These are phyloP conservation scores for Poecilia wingei DNA, from an alignment of 2,797 vertebrate species.

Conservation along the genomic window DNA sequence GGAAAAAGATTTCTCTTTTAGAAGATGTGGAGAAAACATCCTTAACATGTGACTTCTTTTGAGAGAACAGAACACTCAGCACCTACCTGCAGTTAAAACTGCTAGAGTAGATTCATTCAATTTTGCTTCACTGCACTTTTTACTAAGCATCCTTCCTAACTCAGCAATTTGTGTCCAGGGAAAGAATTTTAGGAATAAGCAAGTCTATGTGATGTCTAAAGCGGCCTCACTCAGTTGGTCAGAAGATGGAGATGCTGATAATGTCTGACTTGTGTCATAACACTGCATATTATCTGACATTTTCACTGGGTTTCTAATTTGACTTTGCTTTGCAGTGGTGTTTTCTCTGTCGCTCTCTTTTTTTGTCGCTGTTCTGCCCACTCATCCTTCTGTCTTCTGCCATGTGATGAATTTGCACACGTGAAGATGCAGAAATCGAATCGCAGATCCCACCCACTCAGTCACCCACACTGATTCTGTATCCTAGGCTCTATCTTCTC, in stretches of 20 bases:
- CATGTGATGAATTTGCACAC: slow-evolving; percentile 54
- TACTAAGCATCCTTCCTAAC: slow-evolving; percentile 23
- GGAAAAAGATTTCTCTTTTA: not conserved
- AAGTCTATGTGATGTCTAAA: slow-evolving; percentile 28
- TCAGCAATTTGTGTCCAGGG: slow-evolving; percentile 40
- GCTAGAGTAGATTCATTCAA: slow-evolving; percentile 24
- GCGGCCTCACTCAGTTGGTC: slow-evolving; percentile 27
- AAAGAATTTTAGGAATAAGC: slow-evolving; percentile 37
- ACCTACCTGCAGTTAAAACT: slow-evolving; percentile 18
- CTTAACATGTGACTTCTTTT: slow-evolving; percentile 12
- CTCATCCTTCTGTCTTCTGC: slow-evolving; percentile 50
- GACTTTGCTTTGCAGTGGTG: slow-evolving; percentile 12
- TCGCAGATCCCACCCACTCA: slow-evolving; percentile 42
- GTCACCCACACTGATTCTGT: slow-evolving; percentile 58
- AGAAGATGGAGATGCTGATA: slow-evolving; percentile 24
- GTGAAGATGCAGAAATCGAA: slow-evolving; percentile 40
- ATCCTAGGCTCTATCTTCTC: slow-evolving; percentile 38
- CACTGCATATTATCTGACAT: slow-evolving; percentile 25
- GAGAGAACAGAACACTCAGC: slow-evolving; percentile 17
- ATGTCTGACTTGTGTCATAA: slow-evolving; percentile 40
- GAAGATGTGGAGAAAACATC: not conserved
- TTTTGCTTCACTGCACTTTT: slow-evolving; percentile 39
- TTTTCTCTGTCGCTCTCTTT: not conserved
- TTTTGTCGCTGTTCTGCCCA: slow-evolving; percentile 47
- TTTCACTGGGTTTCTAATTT: slow-evolving; percentile 18